Evolutionary conservation across 1,140 invertebrate genomes (phyloP).

Genomic region (Heliconius hewitsoni): DNA sequence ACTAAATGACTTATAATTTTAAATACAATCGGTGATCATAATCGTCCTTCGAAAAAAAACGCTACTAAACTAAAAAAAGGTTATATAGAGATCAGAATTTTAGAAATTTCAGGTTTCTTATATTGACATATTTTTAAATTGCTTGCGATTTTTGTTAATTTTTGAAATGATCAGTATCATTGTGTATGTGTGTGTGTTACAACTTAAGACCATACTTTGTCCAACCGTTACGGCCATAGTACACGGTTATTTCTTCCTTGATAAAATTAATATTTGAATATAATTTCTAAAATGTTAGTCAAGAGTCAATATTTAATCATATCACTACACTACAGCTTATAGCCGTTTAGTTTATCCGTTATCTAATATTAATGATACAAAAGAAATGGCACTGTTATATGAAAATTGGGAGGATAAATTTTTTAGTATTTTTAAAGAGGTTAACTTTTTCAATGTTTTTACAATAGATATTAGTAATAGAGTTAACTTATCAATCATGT

Average conservation of each 20-base stretch:
- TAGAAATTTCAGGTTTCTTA: neutral
- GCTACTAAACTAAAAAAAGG: conserved; percentile 26
- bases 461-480: neutral
- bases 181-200: too few species aligned
- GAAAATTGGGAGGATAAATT: neutral
- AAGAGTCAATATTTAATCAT: neutral
- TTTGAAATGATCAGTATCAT: too few species aligned
- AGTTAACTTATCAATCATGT: too few species aligned
- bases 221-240: too few species aligned
- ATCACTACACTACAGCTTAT: neutral
- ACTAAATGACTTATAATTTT: conserved; percentile 31
- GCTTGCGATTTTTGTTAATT: too few species aligned
- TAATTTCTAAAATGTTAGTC: neutral
- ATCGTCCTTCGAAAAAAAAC: conserved; percentile 53
- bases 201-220: too few species aligned
- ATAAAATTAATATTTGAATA: neutral
- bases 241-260: too few species aligned
- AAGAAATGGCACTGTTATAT: neutral
- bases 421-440: neutral
- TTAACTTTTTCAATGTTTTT: neutral
- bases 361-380: neutral
- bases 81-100: conserved; percentile 28
- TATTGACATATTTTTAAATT: neutral
- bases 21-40: conserved; percentile 64
- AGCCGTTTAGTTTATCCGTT: neutral